phyloP scores from a whole-genome alignment of 2,797 vertebrate species.

The Vipera latastei region DNA sequence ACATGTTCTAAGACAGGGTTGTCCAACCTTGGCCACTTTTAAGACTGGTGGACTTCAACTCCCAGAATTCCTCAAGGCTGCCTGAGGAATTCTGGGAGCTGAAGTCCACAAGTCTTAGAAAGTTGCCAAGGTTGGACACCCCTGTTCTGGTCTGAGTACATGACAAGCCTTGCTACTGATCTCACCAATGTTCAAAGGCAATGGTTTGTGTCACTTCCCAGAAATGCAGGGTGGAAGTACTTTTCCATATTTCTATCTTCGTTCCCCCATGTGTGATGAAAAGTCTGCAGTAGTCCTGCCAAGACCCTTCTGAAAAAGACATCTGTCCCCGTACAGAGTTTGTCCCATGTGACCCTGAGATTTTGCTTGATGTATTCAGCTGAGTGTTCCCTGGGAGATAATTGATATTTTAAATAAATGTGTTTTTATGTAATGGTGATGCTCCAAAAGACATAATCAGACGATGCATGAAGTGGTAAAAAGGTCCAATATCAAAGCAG shows the following conservation, averaged over 20 bases:
- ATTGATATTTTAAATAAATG: slow-evolving; percentile 32
- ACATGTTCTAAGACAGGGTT: neutral
- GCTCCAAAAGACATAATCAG: neutral
- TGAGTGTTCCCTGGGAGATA: neutral
- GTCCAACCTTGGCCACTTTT: neutral
- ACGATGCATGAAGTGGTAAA: neutral
- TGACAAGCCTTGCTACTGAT: neutral
- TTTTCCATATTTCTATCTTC: neutral
- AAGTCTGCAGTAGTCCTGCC: neutral
- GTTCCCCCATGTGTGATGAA: neutral
- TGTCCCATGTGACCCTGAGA: neutral
- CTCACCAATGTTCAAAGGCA: no score
- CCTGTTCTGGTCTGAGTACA: neutral
- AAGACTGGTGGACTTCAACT: neutral
- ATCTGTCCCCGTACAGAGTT: slow-evolving; percentile 11
- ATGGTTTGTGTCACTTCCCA: neutral
- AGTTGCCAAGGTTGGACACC: neutral
- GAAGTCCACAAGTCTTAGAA: neutral
- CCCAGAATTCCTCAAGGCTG: neutral
- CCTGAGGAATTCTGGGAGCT: neutral
- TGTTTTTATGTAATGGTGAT: slow-evolving; percentile 11
- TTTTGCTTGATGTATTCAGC: neutral
- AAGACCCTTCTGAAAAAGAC: neutral
- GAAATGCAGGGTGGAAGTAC: neutral
- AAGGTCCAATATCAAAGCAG: slow-evolving; percentile 1